Base-by-base conservation (phyloP, 2,113 vertebrate species). In the Odontophorus gujanensis region DNA sequence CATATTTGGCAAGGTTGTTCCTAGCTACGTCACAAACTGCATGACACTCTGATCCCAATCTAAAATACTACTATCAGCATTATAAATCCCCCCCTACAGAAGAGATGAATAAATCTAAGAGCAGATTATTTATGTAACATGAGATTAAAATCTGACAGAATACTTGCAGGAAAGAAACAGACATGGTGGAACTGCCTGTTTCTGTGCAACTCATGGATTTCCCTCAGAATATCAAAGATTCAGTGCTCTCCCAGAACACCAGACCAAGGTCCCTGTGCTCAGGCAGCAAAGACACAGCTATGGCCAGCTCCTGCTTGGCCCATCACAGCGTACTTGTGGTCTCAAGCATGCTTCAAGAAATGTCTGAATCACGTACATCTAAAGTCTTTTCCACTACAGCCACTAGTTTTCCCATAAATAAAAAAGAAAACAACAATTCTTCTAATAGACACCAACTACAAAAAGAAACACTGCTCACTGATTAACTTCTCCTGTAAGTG, bases 171-270 rank as follows among this genome's bases (percentile, higher is more conserved):
- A 30, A 89, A 87, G 47, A 81, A 74, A 51, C 40, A 81, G 73
- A 19, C 0, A 1, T 7, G 51, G 25, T 20, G 40, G 48, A 42
- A 72, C 8, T n/a, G 32, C 21, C 25, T 68, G 16, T 16, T 42
- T 58, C 36, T 21, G 26, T 3, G 0, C 22, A 28, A 18, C 25
- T 16, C 26, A 15, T 0, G 0, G 55, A 45, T 24, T 34, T 58
- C 9, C 0, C 19, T 19, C 40, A 7, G 14, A 30, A 28, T 38
- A 62, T 13, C 18, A 3, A 25, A 32, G 55, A 34, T 3, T 6
- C 26, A 81, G 45, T 1, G 16, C 0, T 1, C 38, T 36, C 53
- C 75, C 32, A 8, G 14, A 12, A 11, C 34, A 38, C 17, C 21
- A 36, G 25, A 30, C 36, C 42, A 10, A 67, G 53, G 32, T 14